Evolutionary conservation across 2,797 vertebrate genomes (phyloP).

Genomic region (Sebastes kiyomatsui): DNA sequence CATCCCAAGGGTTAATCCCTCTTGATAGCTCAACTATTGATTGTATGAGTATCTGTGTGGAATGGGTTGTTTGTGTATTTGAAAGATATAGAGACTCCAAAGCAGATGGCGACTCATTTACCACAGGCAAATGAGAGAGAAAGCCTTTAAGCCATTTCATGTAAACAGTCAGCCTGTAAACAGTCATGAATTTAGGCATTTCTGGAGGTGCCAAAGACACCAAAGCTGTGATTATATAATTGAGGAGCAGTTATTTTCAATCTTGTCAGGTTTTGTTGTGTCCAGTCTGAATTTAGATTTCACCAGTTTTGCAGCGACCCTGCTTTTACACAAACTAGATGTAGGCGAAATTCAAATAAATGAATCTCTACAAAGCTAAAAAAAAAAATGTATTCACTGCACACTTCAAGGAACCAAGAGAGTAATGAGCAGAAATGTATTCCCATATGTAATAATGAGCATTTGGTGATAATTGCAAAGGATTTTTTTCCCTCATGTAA

Average conservation of each 20-base stretch:
- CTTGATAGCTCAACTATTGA: constrained; percentile 35
- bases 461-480: constrained; percentile 22
- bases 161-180: constrained; percentile 53
- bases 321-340: background rate
- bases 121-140: constrained; percentile 50
- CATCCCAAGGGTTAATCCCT: constrained; percentile 40
- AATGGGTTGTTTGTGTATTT: constrained; percentile 27
- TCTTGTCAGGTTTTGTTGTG: constrained; percentile 29
- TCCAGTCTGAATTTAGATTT: constrained; percentile 35
- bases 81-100: constrained; percentile 43
- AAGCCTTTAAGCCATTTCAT: constrained; percentile 62
- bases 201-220: constrained; percentile 40
- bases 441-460: constrained; percentile 23
- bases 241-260: constrained; percentile 14
- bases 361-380: constrained; percentile 9
- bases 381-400: constrained; percentile 4
- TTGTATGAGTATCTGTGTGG: constrained; percentile 1
- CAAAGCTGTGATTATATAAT: constrained; percentile 19
- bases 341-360: constrained; percentile 3
- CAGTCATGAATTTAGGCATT: constrained; percentile 42
- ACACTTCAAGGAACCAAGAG: constrained; percentile 17
- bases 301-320: constrained; percentile 4
- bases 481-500: background rate
- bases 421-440: constrained; percentile 41
- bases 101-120: constrained; percentile 63